Percentiles rank a stretch among this genome's conserved stretches.
Conservation (phyloP, 2,888 invertebrate genomes). For the Lasioglossum malachurum region DNA sequence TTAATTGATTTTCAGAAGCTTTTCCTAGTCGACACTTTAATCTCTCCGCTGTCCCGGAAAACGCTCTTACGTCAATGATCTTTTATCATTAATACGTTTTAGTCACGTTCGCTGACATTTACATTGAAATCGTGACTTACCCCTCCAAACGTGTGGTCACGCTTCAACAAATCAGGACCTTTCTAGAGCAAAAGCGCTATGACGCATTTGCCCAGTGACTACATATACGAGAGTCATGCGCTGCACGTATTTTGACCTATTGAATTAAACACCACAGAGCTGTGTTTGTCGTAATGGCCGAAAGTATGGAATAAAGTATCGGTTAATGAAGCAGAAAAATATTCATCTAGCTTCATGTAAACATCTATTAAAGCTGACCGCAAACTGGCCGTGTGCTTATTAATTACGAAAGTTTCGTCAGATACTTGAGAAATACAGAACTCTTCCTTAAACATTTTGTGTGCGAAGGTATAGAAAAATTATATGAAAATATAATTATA, state of each 20-base stretch:
- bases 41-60: slow-evolving; percentile 19
- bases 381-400: background rate
- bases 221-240: slow-evolving; percentile 7
- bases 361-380: background rate
- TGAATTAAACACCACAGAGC: background rate
- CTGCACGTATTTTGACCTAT: slow-evolving; percentile 4
- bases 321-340: background rate
- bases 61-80: slow-evolving; percentile 57
- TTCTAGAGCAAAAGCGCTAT: slow-evolving; percentile 60
- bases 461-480: background rate
- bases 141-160: slow-evolving; percentile 59
- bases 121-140: slow-evolving; percentile 75
- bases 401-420: background rate
- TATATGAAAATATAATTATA: background rate
- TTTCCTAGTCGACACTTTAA: slow-evolving; percentile 22
- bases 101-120: slow-evolving; percentile 71
- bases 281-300: background rate
- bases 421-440: background rate
- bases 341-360: background rate
- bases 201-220: slow-evolving; percentile 38
- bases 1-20: background rate
- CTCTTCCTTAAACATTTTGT: background rate
- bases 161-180: slow-evolving; percentile 61
- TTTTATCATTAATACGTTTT: slow-evolving; percentile 55
- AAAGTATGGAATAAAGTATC: background rate